Evolutionary conservation across 2,888 invertebrate genomes (phyloP).

Genomic region (Drosophila testacea): DNA sequence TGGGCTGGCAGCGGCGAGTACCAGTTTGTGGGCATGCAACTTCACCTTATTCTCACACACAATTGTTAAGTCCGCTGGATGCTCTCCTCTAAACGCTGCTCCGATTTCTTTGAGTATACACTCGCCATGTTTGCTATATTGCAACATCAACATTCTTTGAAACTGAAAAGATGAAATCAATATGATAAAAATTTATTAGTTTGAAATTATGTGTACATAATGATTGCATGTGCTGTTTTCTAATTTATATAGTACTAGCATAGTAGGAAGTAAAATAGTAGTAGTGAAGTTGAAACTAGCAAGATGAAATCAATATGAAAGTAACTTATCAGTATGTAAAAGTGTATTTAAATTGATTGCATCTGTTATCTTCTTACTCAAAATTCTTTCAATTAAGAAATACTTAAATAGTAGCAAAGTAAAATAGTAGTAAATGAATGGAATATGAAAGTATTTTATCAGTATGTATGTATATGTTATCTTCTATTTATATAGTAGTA

Average conservation of each 20-base stretch:
- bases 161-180: slow-evolving; percentile 70
- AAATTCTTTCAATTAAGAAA: too few species aligned
- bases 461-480: background rate
- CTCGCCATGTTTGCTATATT: slow-evolving; percentile 97
- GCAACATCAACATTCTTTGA: slow-evolving; percentile 91
- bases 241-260: too few species aligned
- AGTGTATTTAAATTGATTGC: too few species aligned
- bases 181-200: background rate
- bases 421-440: too few species aligned
- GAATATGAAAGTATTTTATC: slow-evolving; percentile 1
- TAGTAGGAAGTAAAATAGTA: too few species aligned
- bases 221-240: too few species aligned
- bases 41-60: slow-evolving; percentile 94
- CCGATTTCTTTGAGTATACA: slow-evolving; percentile 96
- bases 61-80: slow-evolving; percentile 94
- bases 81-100: slow-evolving; percentile 94
- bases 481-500: background rate
- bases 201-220: background rate
- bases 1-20: slow-evolving; percentile 94
- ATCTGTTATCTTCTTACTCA: too few species aligned
- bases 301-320: too few species aligned
- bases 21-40: slow-evolving; percentile 93
- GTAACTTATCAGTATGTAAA: too few species aligned
- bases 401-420: too few species aligned
- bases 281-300: too few species aligned